A percentile compares a stretch with the other conserved stretches of the same genome.
phyloP scores from a whole-genome alignment of 2,797 vertebrate species.

The Microctenopoma lineatum region DNA sequence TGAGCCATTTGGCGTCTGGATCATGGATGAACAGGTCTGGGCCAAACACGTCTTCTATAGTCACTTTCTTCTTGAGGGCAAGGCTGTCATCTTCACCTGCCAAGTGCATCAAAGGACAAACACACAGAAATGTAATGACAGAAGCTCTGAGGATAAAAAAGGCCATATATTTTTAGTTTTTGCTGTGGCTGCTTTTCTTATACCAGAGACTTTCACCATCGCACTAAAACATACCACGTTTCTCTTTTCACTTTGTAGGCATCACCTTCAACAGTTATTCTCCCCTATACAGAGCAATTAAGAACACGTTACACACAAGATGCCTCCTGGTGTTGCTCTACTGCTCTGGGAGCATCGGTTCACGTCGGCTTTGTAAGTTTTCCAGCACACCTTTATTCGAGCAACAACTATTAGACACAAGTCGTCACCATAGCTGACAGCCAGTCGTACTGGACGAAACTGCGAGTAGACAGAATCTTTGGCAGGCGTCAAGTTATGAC shows the following conservation, averaged over 20 bases:
- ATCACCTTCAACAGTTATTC: constrained; percentile 34
- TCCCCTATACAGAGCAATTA: constrained; percentile 55
- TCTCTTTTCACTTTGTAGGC: constrained; percentile 36
- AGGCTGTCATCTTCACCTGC: constrained; percentile 94
- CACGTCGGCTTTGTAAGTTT: constrained; percentile 35
- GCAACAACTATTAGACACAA: constrained; percentile 34
- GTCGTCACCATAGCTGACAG: constrained; percentile 55
- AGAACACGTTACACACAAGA: constrained; percentile 42
- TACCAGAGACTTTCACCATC: constrained; percentile 29
- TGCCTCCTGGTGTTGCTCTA: constrained; percentile 42
- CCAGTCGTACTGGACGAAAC: constrained; percentile 34
- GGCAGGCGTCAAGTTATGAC: constrained; percentile 23
- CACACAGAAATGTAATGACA: constrained; percentile 12
- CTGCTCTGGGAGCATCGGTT: constrained; percentile 66
- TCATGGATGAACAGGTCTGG: constrained; percentile 90
- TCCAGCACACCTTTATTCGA: constrained; percentile 15
- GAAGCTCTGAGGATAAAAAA: background rate
- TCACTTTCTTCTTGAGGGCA: constrained; percentile 94
- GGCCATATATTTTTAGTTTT: constrained; percentile 21
- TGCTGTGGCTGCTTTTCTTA: constrained; percentile 17
- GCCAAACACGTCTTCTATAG: constrained; percentile 91
- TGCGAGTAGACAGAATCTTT: constrained; percentile 40
- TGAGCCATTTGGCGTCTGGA: constrained; percentile 94
- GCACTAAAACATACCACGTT: constrained; percentile 10
- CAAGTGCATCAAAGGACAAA: constrained; percentile 36